Base-by-base conservation (phyloP, 2,113 vertebrate genomes). In the Bos indicus region DNA sequence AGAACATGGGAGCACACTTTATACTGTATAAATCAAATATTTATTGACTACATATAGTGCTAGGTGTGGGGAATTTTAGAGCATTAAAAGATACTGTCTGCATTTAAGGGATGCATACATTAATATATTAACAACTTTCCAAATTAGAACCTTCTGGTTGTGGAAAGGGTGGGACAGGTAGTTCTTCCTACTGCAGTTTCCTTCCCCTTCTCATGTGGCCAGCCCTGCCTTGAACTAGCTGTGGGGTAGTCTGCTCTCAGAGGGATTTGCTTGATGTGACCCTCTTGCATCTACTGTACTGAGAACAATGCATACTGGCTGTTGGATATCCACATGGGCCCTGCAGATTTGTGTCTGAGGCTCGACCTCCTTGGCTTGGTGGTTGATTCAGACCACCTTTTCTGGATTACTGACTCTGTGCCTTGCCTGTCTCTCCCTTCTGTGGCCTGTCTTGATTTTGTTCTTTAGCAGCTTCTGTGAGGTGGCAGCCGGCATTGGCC, bases 21-120 rank as follows among this genome's bases (percentile, higher is more conserved):
- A 95, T 94, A 86, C 77, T 51, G 89, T 86, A 95, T 94, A 93
- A 77, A 67, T 93, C 21, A 96, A 94, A n/a, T 95, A 36, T 60
- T 94, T 97, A 90, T 94, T 95, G 82, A 51, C 43, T 71, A 78
- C 26, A 67, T 92, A 78, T 36, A 91, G 80, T 89, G 8, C 43
- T 84, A 51, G 16, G 10, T 83, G 46, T 83, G n/a, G 36, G 14
- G 33, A 83, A 60, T 86, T 81, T 60, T 12, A 87, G 67, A 85
- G 26, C 74, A 60, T 56, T 85, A 17, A 74, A 86, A 64, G 52
- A 89, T 91, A 43, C 43, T 54, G 12, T 81, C 23, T 95, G 83
- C 36, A 89, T 51, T 51, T 82, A 81, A 95, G 46, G 67, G 23
- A 93, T 89, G 30, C 11, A 46, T 78, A 82, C 5, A 78, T 95